phyloP scores from a whole-genome alignment of 2,888 invertebrate species.

The Hecatera dysodea region DNA sequence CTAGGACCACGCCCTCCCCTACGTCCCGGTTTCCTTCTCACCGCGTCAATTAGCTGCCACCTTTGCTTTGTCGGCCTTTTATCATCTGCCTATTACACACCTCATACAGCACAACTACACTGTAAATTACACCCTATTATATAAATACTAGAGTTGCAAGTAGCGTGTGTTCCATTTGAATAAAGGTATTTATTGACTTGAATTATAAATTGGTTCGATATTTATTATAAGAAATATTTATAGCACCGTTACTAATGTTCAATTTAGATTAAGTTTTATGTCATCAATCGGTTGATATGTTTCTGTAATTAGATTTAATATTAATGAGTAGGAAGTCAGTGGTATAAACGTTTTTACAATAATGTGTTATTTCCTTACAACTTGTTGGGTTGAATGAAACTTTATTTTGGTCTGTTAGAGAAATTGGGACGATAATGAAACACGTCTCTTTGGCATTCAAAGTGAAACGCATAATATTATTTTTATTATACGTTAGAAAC shows the following conservation, averaged over 20 bases:
- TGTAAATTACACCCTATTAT: conserved; percentile 60
- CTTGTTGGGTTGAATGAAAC: conserved; percentile 25
- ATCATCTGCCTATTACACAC: conserved; percentile 79
- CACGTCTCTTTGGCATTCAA: background rate
- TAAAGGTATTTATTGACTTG: conserved; percentile 70
- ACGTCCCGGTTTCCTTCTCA: conserved; percentile 76
- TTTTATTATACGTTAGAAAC: no score
- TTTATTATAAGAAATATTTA: conserved; percentile 65
- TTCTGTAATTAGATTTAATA: conserved; percentile 56
- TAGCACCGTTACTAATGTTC: conserved; percentile 69
- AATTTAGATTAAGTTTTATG: conserved; percentile 56
- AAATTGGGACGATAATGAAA: conserved; percentile 11
- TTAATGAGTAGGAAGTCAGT: conserved; percentile 54
- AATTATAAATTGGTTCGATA: conserved; percentile 68
- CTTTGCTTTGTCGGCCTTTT: conserved; percentile 84
- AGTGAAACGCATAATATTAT: background rate
- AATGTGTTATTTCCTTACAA: conserved; percentile 44
- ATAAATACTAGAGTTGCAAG: conserved; percentile 40
- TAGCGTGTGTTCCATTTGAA: conserved; percentile 30
- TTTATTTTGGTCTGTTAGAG: conserved; percentile 1
- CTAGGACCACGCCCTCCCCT: conserved; percentile 58
- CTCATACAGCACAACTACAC: conserved; percentile 46
- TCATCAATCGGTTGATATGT: conserved; percentile 47
- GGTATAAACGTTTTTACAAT: conserved; percentile 35
- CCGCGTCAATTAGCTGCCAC: conserved; percentile 85